Percentiles rank a stretch among this genome's conserved stretches.
phyloP scores from a whole-genome alignment of 2,113 vertebrate genomes.

The Arenaria interpres region DNA sequence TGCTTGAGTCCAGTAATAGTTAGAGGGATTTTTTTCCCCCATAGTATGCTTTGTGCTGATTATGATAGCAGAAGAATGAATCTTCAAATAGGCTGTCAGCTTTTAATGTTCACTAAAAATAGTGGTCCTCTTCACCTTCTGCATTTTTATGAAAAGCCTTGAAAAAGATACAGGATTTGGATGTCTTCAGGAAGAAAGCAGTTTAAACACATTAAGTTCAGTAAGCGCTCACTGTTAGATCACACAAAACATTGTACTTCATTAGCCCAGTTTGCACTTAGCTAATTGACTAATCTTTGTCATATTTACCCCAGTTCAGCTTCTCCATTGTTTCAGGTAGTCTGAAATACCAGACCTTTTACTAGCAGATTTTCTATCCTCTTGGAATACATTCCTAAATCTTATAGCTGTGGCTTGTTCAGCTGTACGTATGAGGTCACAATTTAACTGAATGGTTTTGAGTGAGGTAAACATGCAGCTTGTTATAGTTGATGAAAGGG shows the following conservation, averaged over 20 bases:
- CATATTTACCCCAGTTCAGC: not conserved
- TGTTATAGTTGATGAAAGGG: not conserved
- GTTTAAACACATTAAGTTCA: not conserved
- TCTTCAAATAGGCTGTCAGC: not conserved
- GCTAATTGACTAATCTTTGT: not conserved
- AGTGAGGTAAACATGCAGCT: not conserved
- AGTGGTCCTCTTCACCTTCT: not conserved
- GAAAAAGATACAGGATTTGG: not conserved
- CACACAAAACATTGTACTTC: not conserved
- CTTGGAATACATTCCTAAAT: not conserved
- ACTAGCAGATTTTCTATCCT: not conserved
- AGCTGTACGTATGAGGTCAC: not conserved
- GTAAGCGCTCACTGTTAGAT: not conserved
- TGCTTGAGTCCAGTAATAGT: not conserved
- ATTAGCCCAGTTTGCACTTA: not conserved
- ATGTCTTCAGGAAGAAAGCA: not conserved
- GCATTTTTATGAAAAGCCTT: not conserved
- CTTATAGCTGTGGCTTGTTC: not conserved
- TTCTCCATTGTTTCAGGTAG: not conserved
- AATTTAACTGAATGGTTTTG: not conserved
- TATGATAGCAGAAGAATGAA: not conserved
- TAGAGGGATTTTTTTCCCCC: rapidly evolving
- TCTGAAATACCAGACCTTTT: not conserved
- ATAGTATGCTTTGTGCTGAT: not conserved
- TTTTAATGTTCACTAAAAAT: not conserved